phyloP scores from a whole-genome alignment of 2,888 invertebrate genomes.

The Patella pellucida region DNA sequence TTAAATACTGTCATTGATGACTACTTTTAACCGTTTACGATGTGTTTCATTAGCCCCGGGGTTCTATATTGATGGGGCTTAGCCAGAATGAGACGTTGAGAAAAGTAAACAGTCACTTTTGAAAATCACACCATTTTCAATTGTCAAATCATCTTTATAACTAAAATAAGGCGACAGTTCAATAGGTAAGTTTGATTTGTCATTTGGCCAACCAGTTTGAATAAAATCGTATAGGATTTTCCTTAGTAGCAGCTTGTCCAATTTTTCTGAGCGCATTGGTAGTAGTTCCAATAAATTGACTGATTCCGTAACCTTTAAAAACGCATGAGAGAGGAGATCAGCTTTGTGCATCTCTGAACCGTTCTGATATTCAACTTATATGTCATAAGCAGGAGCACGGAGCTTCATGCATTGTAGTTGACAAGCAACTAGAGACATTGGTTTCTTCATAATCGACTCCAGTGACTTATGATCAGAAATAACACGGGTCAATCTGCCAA shows the following conservation, averaged over 20 bases:
- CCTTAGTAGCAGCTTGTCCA: slow-evolving; percentile 21
- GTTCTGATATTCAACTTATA: slow-evolving; percentile 29
- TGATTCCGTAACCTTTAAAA: slow-evolving; percentile 1
- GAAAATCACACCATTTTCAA: slow-evolving; percentile 35
- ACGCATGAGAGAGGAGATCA: slow-evolving; percentile 37
- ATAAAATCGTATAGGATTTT: slow-evolving; percentile 22
- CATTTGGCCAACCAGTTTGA: slow-evolving; percentile 34
- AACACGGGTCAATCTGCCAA: slow-evolving; percentile 32
- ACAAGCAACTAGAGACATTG: slow-evolving; percentile 32
- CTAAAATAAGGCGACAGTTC: slow-evolving; percentile 33
- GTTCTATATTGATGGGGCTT: no score
- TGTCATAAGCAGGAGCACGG: slow-evolving; percentile 37
- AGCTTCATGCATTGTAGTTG: slow-evolving; percentile 46
- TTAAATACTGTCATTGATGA: no score
- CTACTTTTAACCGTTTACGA: no score
- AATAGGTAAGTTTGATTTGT: slow-evolving; percentile 19
- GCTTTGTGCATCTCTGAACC: slow-evolving; percentile 38
- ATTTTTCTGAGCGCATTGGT: slow-evolving; percentile 21
- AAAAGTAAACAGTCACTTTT: slow-evolving; percentile 23
- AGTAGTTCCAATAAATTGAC: slow-evolving; percentile 27
- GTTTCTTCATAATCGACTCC: slow-evolving; percentile 36
- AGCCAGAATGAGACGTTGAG: neutral
- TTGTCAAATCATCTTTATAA: slow-evolving; percentile 33
- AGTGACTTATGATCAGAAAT: slow-evolving; percentile 44
- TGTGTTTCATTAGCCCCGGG: no score